Percentiles rank a stretch among this genome's conserved stretches.
These are phyloP conservation scores for Philopotamus ludificatus DNA, from an alignment of 1,140 invertebrate genomes.

Conservation along the genomic window DNA sequence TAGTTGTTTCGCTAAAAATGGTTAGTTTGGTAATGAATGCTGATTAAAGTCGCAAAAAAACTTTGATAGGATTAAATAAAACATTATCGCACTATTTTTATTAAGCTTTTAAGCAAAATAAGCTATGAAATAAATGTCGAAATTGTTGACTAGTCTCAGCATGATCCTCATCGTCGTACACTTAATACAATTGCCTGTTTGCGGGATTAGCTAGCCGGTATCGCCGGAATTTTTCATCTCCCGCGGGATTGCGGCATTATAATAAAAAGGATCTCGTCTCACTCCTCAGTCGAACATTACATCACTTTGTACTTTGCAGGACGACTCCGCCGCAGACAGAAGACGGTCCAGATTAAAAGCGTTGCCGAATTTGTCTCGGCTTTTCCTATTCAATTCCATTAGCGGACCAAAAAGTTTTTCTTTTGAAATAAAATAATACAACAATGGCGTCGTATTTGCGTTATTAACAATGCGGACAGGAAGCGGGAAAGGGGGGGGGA, in stretches of 20 bases:
- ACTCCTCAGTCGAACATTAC: background rate
- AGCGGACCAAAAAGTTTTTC: conserved; percentile 1
- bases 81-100: too few species aligned
- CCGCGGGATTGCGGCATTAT: background rate
- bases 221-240: background rate
- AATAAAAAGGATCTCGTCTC: background rate
- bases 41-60: too few species aligned
- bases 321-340: background rate
- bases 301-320: conserved; percentile 4
- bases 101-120: too few species aligned
- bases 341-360: background rate
- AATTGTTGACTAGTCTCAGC: too few species aligned
- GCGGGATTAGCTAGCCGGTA: background rate
- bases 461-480: background rate
- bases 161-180: too few species aligned
- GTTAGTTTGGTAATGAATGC: too few species aligned
- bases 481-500: too few species aligned
- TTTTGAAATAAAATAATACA: conserved; percentile 8
- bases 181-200: background rate
- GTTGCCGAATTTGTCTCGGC: conserved; percentile 1
- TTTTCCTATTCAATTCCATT: conserved; percentile 8
- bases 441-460: background rate
- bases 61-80: too few species aligned
- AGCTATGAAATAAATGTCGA: too few species aligned
- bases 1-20: too few species aligned